These are phyloP conservation scores for Idaea straminata DNA, from an alignment of 2,888 invertebrate species.

Conservation along the genomic window DNA sequence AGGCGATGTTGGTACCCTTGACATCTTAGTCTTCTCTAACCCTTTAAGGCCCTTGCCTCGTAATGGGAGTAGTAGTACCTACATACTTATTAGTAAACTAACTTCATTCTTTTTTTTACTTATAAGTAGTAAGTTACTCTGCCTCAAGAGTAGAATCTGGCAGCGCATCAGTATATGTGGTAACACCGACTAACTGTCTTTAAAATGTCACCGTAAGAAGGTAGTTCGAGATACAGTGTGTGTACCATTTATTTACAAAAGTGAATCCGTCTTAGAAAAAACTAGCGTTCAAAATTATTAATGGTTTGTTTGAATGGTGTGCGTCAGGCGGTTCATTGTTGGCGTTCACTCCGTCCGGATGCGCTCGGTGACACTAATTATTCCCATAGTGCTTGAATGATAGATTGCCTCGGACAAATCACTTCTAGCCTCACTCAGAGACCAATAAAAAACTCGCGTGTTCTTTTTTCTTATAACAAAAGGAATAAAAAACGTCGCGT, in stretches of 20 bases:
- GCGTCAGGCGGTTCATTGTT: slow-evolving; percentile 74
- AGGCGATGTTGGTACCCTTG: too few relatives aligned
- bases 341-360: slow-evolving; percentile 71
- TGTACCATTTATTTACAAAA: slow-evolving; percentile 78
- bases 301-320: slow-evolving; percentile 78
- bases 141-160: not conserved
- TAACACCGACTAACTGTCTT: slow-evolving; percentile 53
- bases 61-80: too few relatives aligned
- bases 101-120: not conserved
- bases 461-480: slow-evolving; percentile 66
- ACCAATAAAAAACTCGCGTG: slow-evolving; percentile 69
- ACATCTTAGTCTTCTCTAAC: too few relatives aligned
- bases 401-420: slow-evolving; percentile 79
- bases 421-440: slow-evolving; percentile 66
- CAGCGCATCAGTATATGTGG: slow-evolving; percentile 27
- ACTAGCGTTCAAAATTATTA: slow-evolving; percentile 77
- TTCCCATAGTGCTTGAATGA: slow-evolving; percentile 78
- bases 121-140: not conserved
- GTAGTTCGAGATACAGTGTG: slow-evolving; percentile 74
- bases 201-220: slow-evolving; percentile 76
- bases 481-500: slow-evolving; percentile 42
- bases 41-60: too few relatives aligned
- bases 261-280: slow-evolving; percentile 72
- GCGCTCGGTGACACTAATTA: slow-evolving; percentile 78
- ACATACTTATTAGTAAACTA: too few relatives aligned